Evolutionary conservation across 2,888 invertebrate species (phyloP), one percentile per base, ranked within the genome.

Genomic region (Capitulum mitella): DNA sequence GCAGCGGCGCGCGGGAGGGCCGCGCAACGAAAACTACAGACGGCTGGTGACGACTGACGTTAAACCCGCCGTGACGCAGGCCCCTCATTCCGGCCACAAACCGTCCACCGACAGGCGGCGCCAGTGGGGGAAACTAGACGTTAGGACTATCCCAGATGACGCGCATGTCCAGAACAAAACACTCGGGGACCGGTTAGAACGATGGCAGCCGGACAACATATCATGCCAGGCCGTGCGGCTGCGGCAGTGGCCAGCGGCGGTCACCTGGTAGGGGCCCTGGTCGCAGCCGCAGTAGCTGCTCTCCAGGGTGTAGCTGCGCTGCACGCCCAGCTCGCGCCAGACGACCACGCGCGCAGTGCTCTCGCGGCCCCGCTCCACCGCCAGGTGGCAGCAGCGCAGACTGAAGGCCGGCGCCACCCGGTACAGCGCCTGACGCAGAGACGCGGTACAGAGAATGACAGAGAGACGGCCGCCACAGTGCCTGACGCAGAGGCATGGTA

Each of bases 201-300:
- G n/a, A n/a, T n/a, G n/a, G n/a, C n/a, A n/a, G n/a, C n/a, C n/a
- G n/a, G n/a, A n/a, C n/a, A n/a, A n/a, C n/a, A n/a, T n/a, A n/a
- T n/a, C n/a, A n/a, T n/a, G n/a, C n/a, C n/a, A n/a, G n/a, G n/a
- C n/a, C n/a, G n/a, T n/a, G n/a, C n/a, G n/a, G n/a, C n/a, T n/a
- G n/a, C n/a, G n/a, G n/a, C n/a, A n/a, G n/a, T n/a, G n/a, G n/a
- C n/a, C n/a, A n/a, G n/a, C n/a, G n/a, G n/a, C n/a, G 26, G 22
- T 29, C 14, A 91, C 92, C 88, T 90, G 89, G 84, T 90, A 91
- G 29, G 89, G 89, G 54, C 93, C 93, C 83, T 91, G 89, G 83
- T 93, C 93, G 85, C 92, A 93, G 70, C 94, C 94, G 84, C 93
- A 93, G 86, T 93, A 94, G 78, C 93, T 92, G 79, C 92, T 92